Conservation (phyloP, 2,113 vertebrate genomes). For the Pseudorasbora parva region DNA sequence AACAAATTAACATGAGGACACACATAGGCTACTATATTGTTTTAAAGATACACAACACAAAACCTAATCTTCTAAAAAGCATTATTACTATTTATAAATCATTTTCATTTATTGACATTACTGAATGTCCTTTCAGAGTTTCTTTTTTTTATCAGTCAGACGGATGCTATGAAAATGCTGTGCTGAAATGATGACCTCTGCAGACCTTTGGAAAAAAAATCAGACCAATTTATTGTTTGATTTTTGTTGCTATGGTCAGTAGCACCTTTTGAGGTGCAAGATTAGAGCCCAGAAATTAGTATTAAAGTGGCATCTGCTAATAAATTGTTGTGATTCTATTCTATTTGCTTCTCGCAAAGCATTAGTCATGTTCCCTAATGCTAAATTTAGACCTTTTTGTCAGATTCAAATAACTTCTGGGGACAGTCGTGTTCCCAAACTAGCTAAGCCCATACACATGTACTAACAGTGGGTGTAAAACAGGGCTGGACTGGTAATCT, state of each 20-base stretch:
- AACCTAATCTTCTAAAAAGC: not conserved
- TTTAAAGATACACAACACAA: conserved; percentile 16
- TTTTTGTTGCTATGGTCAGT: no score
- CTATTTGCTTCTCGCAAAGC: no score
- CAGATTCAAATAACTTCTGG: no score
- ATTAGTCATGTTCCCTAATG: no score
- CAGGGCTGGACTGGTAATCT: no score
- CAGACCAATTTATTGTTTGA: no score
- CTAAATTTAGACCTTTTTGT: no score
- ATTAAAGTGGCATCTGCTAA: not conserved
- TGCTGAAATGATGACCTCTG: not conserved
- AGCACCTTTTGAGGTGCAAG: not conserved
- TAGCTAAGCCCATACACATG: no score
- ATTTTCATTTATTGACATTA: not conserved
- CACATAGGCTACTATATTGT: not conserved
- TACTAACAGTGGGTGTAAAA: no score
- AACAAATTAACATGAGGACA: no score
- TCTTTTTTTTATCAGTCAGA: not conserved
- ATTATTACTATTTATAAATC: not conserved
- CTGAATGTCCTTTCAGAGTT: not conserved
- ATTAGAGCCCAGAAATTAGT: not conserved
- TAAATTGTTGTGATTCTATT: no score
- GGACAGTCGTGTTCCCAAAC: no score
- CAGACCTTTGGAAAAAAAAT: not conserved
- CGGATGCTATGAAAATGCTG: not conserved